phyloP scores from a whole-genome alignment of 2,888 invertebrate species.

The Hirtodrosophila alboralis region DNA sequence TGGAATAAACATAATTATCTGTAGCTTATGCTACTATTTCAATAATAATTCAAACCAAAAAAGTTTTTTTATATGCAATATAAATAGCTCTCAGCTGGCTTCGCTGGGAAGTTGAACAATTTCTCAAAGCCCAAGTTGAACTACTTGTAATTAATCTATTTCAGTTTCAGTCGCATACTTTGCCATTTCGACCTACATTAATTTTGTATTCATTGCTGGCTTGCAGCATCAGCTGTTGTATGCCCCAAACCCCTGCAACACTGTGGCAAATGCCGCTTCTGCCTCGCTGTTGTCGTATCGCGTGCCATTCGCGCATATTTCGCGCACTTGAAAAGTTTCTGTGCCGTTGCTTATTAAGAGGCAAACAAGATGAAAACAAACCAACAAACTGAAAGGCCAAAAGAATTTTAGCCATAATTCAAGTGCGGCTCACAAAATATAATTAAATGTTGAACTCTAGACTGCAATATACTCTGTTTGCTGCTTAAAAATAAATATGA shows the following conservation, averaged over 20 bases:
- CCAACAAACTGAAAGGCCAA: conserved; percentile 39
- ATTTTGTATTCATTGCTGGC: conserved; percentile 71
- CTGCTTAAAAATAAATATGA: too few species aligned
- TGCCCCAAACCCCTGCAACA: conserved; percentile 1
- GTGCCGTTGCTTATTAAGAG: conserved; percentile 69
- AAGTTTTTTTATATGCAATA: conserved; percentile 48
- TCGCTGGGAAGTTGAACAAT: conserved; percentile 2
- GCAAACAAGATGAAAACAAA: conserved; percentile 41
- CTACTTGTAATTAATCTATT: conserved; percentile 71
- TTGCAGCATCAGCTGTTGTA: conserved; percentile 68
- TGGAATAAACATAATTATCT: conserved; percentile 15
- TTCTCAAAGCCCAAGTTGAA: conserved; percentile 30
- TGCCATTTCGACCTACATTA: conserved; percentile 76
- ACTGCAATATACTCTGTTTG: too few species aligned
- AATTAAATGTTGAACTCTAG: conserved; percentile 9
- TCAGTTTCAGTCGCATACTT: conserved; percentile 70
- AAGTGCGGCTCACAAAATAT: conserved; percentile 60
- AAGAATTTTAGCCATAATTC: conserved; percentile 68
- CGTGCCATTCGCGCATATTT: conserved; percentile 72
- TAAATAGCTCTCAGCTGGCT: conserved; percentile 49
- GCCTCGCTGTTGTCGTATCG: conserved; percentile 22
- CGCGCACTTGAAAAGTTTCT: conserved; percentile 72
- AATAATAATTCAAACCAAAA: conserved; percentile 43
- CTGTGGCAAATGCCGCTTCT: too few species aligned
- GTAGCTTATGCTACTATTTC: conserved; percentile 7